Conservation (phyloP, 2,113 vertebrate species). For the Sceloporus tristichus region DNA sequence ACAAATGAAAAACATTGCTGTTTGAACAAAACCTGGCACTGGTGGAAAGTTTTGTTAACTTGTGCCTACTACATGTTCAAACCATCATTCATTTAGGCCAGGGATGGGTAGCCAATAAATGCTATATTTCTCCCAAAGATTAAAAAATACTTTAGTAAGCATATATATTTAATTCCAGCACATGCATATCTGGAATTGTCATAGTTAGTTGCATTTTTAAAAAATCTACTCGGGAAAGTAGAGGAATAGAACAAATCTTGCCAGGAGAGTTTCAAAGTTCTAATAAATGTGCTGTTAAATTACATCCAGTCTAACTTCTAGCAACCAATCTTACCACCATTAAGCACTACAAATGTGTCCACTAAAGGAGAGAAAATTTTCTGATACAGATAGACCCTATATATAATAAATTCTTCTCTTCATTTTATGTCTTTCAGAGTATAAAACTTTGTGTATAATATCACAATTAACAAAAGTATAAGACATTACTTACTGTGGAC, state of each 20-base stretch:
- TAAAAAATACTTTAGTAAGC: neutral
- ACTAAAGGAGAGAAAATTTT: neutral
- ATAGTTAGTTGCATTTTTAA: neutral
- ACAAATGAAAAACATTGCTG: neutral
- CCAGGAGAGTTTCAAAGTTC: neutral
- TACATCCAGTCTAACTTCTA: neutral
- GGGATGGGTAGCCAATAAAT: neutral
- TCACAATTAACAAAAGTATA: neutral
- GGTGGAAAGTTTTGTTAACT: neutral
- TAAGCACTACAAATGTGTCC: neutral
- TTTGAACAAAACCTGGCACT: neutral
- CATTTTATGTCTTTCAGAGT: neutral
- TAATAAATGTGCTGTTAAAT: neutral
- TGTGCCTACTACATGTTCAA: neutral
- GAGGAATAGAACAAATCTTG: constrained; percentile 2
- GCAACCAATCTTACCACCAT: neutral
- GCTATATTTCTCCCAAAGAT: neutral
- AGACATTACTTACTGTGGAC: neutral
- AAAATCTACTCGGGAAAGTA: neutral
- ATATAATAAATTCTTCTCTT: neutral
- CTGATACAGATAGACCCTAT: neutral
- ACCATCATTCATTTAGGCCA: neutral
- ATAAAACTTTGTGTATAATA: neutral
- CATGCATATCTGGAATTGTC: neutral
- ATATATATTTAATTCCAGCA: neutral